These are phyloP conservation scores for Neosilurus hyrtlii DNA, from an alignment of 2,797 vertebrate species.

Conservation along the genomic window DNA sequence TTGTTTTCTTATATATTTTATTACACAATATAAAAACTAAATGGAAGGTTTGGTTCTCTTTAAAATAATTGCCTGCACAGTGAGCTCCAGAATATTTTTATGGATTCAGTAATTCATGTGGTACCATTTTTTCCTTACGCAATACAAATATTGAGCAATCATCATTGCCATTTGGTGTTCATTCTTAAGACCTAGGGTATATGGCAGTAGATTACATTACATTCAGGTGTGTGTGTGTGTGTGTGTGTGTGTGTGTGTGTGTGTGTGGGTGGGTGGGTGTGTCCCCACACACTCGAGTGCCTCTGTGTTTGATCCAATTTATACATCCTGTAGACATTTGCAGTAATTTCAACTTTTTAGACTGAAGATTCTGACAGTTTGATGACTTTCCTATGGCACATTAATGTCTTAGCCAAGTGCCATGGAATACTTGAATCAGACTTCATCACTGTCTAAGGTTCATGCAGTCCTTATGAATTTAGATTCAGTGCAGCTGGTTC, in stretches of 20 bases:
- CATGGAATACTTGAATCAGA: slow-evolving; percentile 31
- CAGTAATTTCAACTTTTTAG: slow-evolving; percentile 21
- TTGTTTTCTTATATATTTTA: slow-evolving; percentile 10
- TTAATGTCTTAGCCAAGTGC: slow-evolving; percentile 21
- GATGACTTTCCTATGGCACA: slow-evolving; percentile 33
- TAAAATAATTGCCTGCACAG: neutral
- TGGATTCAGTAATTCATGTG: neutral
- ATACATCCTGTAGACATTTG: slow-evolving; percentile 23
- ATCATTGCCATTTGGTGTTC: slow-evolving; percentile 24
- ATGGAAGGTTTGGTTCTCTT: neutral
- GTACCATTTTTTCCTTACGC: slow-evolving; percentile 2
- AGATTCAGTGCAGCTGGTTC: slow-evolving; percentile 36
- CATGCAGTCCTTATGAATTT: slow-evolving; percentile 24
- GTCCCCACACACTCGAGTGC: neutral
- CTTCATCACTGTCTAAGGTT: slow-evolving; percentile 31
- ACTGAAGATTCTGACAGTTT: slow-evolving; percentile 15
- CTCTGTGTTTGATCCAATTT: slow-evolving; percentile 20
- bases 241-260: neutral
- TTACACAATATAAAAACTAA: neutral
- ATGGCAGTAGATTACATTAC: slow-evolving; percentile 14
- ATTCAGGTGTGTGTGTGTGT: slow-evolving; percentile 16
- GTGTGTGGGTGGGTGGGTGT: neutral
- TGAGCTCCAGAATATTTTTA: neutral
- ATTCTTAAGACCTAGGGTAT: slow-evolving; percentile 2
- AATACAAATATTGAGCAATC: slow-evolving; percentile 10